Evolutionary conservation across 2,113 vertebrate genomes (phyloP).

Genomic region (Manacus vitellinus): DNA sequence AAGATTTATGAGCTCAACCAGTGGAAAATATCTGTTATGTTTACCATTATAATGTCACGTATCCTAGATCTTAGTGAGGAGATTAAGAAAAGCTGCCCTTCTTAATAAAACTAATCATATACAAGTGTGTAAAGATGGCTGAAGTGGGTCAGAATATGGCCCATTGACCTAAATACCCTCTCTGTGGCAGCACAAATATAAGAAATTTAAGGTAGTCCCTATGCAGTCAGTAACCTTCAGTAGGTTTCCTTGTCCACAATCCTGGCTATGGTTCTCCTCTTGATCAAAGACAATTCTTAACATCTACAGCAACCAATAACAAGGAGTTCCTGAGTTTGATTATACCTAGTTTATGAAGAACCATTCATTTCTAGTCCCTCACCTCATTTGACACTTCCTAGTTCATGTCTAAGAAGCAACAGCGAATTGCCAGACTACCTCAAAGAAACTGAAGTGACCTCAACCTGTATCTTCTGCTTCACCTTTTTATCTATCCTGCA

Average conservation of each 20-base stretch:
- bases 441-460: not conserved
- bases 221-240: not conserved
- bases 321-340: fast-evolving
- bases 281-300: not conserved
- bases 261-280: not conserved
- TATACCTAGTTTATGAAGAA: not conserved
- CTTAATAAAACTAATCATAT: not conserved
- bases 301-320: not conserved
- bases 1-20: not conserved
- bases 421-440: not conserved
- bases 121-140: not conserved
- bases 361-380: not conserved
- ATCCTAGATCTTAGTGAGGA: not conserved
- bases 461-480: not conserved
- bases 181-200: not conserved
- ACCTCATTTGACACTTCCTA: not conserved
- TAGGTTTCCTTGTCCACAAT: not conserved
- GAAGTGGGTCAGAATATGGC: not conserved
- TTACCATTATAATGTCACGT: not conserved
- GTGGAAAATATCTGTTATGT: not conserved
- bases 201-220: not conserved
- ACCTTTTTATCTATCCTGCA: not conserved
- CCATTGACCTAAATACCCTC: not conserved
- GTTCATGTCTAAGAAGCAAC: not conserved
- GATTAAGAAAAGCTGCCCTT: not conserved